These are phyloP conservation scores for Norana najaformis DNA, from an alignment of 2,888 invertebrate species.

Conservation along the genomic window DNA sequence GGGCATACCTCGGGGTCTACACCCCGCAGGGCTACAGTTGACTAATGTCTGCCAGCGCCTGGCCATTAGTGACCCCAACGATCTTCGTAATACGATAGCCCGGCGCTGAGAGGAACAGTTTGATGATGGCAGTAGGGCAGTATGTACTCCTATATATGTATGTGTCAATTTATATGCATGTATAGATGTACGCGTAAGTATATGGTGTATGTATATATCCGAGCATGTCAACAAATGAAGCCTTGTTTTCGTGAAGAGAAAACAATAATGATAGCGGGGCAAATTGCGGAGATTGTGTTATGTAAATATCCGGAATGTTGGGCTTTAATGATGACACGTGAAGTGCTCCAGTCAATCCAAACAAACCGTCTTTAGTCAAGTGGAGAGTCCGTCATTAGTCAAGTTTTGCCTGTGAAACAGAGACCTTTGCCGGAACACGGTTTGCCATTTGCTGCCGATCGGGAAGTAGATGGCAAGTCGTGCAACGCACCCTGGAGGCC, in stretches of 20 bases:
- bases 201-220: neutral
- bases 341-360: neutral
- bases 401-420: neutral
- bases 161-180: neutral
- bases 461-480: too few species aligned
- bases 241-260: neutral
- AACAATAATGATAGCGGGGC: neutral
- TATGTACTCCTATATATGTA: neutral
- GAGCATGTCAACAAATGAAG: neutral
- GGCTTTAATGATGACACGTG: neutral
- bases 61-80: slow-evolving; percentile 6
- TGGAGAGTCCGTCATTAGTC: neutral
- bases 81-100: neutral
- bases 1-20: neutral
- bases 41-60: slow-evolving; percentile 23
- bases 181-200: neutral
- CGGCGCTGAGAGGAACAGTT: neutral
- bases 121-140: neutral
- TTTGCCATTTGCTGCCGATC: neutral
- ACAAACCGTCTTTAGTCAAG: neutral
- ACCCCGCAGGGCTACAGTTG: slow-evolving; percentile 23
- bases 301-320: neutral
- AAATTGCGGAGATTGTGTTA: neutral
- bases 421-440: neutral
- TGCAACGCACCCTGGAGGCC: too few species aligned